Percentiles rank a stretch among this genome's conserved stretches.
Conservation (phyloP, 2,113 vertebrate genomes). For the Dissostichus mawsoni region DNA sequence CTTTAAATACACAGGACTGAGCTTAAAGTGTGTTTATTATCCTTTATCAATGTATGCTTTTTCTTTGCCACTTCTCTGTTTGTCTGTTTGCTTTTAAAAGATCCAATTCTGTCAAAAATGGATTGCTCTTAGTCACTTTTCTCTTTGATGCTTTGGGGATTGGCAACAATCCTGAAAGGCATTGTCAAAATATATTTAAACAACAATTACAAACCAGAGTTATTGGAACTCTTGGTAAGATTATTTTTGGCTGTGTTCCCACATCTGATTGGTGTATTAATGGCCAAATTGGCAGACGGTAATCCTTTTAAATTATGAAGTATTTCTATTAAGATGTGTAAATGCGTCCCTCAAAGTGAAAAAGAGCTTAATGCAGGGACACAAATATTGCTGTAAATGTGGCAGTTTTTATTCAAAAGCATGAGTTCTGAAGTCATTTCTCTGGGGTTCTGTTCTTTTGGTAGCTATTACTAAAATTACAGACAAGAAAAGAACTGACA, state of each 20-base stretch:
- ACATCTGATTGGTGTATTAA: slow-evolving; percentile 44
- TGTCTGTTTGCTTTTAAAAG: slow-evolving; percentile 13
- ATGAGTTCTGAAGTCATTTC: slow-evolving; percentile 39
- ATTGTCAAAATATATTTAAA: slow-evolving; percentile 28
- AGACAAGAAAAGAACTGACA: slow-evolving; percentile 38
- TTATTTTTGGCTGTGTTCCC: slow-evolving; percentile 36
- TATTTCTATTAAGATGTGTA: slow-evolving; percentile 37
- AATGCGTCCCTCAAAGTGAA: slow-evolving; percentile 34
- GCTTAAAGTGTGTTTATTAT: slow-evolving; percentile 11
- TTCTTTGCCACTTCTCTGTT: neutral
- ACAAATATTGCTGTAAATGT: slow-evolving; percentile 44
- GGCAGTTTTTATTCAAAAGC: slow-evolving; percentile 18
- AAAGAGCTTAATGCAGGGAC: slow-evolving; percentile 23
- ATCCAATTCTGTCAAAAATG: slow-evolving; percentile 18
- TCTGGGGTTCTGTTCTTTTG: slow-evolving; percentile 53
- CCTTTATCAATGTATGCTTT: slow-evolving; percentile 31
- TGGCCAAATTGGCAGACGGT: slow-evolving; percentile 47
- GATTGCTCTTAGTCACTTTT: slow-evolving; percentile 31
- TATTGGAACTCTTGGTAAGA: slow-evolving; percentile 28
- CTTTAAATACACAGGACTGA: slow-evolving; percentile 35
- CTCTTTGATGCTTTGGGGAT: slow-evolving; percentile 18
- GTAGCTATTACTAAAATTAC: slow-evolving; percentile 41
- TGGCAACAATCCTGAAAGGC: slow-evolving; percentile 17
- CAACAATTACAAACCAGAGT: slow-evolving; percentile 14
- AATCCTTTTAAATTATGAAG: slow-evolving; percentile 31